Conservation (phyloP, 2,888 invertebrate genomes). For the Apeira syringaria region DNA sequence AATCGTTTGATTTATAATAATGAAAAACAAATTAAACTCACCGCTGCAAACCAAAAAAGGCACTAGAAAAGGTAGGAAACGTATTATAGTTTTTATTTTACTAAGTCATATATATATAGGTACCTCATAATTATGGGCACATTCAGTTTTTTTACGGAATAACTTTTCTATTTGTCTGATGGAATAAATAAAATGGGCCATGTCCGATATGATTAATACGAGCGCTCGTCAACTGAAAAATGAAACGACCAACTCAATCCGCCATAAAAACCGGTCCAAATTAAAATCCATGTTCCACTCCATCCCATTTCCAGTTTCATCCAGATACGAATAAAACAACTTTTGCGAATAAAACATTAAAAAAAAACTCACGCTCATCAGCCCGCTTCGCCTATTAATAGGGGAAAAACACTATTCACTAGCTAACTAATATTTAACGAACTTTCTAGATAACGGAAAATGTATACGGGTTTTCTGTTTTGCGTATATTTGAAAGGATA, state of each 20-base stretch:
- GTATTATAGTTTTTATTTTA: too few species aligned
- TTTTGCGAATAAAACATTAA: constrained; percentile 44
- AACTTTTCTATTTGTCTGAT: neutral
- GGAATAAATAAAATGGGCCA: constrained; percentile 4
- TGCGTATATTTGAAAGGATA: constrained; percentile 1
- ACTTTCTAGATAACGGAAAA: constrained; percentile 69
- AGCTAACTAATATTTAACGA: constrained; percentile 75
- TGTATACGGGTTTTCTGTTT: constrained; percentile 66
- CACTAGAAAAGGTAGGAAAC: too few species aligned
- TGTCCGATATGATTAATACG: constrained; percentile 14
- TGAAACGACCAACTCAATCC: constrained; percentile 6
- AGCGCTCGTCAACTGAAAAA: constrained; percentile 2
- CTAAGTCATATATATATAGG: too few species aligned
- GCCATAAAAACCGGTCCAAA: constrained; percentile 33
- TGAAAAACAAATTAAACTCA: too few species aligned
- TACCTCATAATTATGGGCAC: too few species aligned
- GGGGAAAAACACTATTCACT: constrained; percentile 57
- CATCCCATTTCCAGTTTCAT: constrained; percentile 35
- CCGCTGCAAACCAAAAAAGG: too few species aligned
- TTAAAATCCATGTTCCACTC: constrained; percentile 54
- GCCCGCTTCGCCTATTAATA: constrained; percentile 59
- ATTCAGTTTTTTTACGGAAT: too few species aligned
- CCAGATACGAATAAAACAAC: constrained; percentile 48
- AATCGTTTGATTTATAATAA: too few species aligned
- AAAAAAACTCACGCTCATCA: constrained; percentile 60